Base-by-base conservation (phyloP, 2,113 vertebrate species). In the Nestor notabilis region DNA sequence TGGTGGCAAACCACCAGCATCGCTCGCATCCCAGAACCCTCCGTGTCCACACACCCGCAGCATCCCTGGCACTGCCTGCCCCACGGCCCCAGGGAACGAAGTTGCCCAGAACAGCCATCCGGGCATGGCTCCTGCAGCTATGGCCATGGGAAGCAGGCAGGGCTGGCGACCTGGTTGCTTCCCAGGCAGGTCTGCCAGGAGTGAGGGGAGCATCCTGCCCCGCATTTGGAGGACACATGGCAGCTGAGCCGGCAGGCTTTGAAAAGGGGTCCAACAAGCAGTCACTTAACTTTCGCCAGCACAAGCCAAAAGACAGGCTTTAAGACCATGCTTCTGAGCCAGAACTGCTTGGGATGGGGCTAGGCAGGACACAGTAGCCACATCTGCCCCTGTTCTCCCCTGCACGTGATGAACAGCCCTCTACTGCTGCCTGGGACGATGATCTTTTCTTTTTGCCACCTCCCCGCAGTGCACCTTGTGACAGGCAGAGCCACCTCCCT, bases 281-380 rank as follows among this genome's bases (percentile, higher is more conserved):
- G 20, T 15, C 39, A 11, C 79, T 87, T 14, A 33, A 66, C 55
- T 92, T 86, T 69, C 1, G 0, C 63, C 80, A 86, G 56, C 0
- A 12, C 8, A 4, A 76, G 66, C 19, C 18, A 44, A 60, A 74
- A 64, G 33, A 7, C 23, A 18, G 69, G 41, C 72, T 66, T 43
- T 24, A 49, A n/a, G 74, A 15, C 14, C 0, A 0, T 0, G 1
- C 33, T 74, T 18, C 44, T 43, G 39, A 65, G 17, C 27, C 0
- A 1, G 43, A 63, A 65, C 46, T 71, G 52, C 35, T 49, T 18
- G 0, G 4, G n/a, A 31, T 3, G 5, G 37, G 46, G n/a, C 21
- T 13, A 5, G 28, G 69, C 69, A 82, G 39, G 4, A 1, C 31
- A 19, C 83, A n/a, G 74, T 25, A 44, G 65, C 65, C 2, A 1